Conservation (phyloP, 2,113 vertebrate genomes). For the Mandrillus leucophaeus region DNA sequence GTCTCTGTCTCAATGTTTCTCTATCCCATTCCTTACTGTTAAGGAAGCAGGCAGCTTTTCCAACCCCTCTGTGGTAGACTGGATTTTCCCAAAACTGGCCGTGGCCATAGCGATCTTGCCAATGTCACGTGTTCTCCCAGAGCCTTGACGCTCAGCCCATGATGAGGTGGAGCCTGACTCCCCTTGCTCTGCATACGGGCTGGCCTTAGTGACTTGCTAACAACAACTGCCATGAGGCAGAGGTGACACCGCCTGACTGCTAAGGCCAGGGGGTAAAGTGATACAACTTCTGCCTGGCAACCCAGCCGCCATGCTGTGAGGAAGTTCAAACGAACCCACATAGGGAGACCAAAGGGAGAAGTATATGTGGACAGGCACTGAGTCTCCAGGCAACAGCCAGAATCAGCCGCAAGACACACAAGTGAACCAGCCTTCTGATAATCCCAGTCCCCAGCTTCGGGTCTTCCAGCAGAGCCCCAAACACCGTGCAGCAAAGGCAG, state of each 20-base stretch:
- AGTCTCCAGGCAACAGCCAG: not conserved
- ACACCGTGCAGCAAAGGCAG: not conserved
- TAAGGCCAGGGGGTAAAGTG: not conserved
- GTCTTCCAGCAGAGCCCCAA: not conserved
- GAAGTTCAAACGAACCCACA: not conserved
- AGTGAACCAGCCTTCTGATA: accelerated
- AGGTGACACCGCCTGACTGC: not conserved
- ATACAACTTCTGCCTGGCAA: not conserved
- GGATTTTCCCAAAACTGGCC: not conserved
- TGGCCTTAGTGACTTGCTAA: not conserved
- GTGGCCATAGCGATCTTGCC: not conserved
- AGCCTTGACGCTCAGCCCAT: not conserved
- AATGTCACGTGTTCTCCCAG: not conserved
- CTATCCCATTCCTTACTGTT: not conserved
- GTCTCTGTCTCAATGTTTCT: not conserved
- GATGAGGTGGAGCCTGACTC: too few relatives aligned
- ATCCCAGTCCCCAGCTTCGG: not conserved
- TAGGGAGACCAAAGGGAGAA: not conserved
- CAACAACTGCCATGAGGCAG: not conserved
- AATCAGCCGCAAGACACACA: not conserved
- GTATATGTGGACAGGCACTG: not conserved
- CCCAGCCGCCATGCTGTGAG: not conserved
- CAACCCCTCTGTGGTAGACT: not conserved
- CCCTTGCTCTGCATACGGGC: not conserved
- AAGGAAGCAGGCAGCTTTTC: not conserved